Evolutionary conservation across 2,888 invertebrate genomes (phyloP), one percentile per base, ranked within the genome.

Genomic region (Nomada fabriciana): DNA sequence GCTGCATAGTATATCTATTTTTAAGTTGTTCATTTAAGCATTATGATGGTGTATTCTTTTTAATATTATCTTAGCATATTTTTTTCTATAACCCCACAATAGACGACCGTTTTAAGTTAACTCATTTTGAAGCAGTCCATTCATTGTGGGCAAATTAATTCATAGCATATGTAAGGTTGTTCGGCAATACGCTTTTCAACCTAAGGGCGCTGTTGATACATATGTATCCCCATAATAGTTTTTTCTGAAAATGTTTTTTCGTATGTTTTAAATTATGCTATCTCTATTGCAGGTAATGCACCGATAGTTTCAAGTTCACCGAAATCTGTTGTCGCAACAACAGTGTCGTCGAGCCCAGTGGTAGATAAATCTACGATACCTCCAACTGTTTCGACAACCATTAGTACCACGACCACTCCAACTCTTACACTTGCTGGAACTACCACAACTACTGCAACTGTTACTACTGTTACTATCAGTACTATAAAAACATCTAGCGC

Each of bases 211-310:
- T 90, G 23, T 87, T 79, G 88, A 76, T 83, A 89, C 84, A 90
- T 1, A 18, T 7, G 47, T 47, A 65, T 15, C 7, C 47, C 5
- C 10, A 47, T 13, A 13, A n/a, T 20, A 36, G n/a, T 20, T 76
- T 67, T 25, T 0, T 11, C 1, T 43, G 7, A 42, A 11, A 3
- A 23, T 23, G 25, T 57, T 7, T 4, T 65, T 23, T 13, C 11
- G 15, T 18, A 15, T 10, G 11, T 69, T 55, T 43, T 53, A 53
- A 68, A 52, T 71, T 1, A 18, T 63, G n/a, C n/a, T 61, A 18
- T 69, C 61, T 15, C 53, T 23, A 59, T 93, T 92, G 69, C 92
- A 95, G 95, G 95, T 91, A 95, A 95, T 90, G 95, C 95, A 57
- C 87, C 92, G 10, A 64, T 91, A 89, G 90, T 88, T 90, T 83